Conservation (phyloP, 1,140 invertebrate species). For the Augochlora pura region DNA sequence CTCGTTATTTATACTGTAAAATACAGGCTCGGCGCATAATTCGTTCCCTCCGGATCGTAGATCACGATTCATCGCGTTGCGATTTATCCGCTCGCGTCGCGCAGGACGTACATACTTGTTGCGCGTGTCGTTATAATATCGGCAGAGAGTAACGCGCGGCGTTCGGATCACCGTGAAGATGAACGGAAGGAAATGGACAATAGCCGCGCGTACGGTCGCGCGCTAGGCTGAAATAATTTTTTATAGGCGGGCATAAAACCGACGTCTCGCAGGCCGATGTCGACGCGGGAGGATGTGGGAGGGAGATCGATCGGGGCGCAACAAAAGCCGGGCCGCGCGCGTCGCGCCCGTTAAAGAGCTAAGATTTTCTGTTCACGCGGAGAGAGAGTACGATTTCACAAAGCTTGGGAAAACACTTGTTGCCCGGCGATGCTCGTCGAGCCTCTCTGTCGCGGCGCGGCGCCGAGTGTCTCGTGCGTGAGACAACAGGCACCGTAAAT, state of each 20-base stretch:
- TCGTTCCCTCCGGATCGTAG: too few species aligned
- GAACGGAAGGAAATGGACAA: not conserved
- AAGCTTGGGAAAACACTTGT: constrained; percentile 59
- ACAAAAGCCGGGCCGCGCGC: too few species aligned
- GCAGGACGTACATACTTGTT: too few species aligned
- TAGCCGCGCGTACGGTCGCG: not conserved
- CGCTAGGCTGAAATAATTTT: constrained; percentile 15
- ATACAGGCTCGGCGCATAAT: too few species aligned
- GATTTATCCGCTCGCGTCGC: not conserved
- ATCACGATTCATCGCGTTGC: not conserved
- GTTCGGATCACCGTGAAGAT: not conserved
- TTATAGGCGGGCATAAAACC: constrained; percentile 16
- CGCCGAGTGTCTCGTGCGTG: constrained; percentile 61
- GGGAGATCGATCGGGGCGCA: constrained; percentile 4
- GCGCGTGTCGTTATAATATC: constrained; percentile 16
- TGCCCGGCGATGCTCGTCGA: constrained; percentile 43
- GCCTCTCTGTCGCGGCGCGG: too few species aligned
- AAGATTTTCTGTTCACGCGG: constrained; percentile 38
- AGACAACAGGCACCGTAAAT: constrained; percentile 58
- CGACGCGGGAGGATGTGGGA: not conserved
- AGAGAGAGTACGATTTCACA: constrained; percentile 27
- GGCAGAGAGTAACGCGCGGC: not conserved
- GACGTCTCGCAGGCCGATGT: too few species aligned
- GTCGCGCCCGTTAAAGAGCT: constrained; percentile 8
- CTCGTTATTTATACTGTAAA: too few species aligned